Evolutionary conservation across 2,113 vertebrate genomes (phyloP).

Genomic region (Pluvianellus socialis): DNA sequence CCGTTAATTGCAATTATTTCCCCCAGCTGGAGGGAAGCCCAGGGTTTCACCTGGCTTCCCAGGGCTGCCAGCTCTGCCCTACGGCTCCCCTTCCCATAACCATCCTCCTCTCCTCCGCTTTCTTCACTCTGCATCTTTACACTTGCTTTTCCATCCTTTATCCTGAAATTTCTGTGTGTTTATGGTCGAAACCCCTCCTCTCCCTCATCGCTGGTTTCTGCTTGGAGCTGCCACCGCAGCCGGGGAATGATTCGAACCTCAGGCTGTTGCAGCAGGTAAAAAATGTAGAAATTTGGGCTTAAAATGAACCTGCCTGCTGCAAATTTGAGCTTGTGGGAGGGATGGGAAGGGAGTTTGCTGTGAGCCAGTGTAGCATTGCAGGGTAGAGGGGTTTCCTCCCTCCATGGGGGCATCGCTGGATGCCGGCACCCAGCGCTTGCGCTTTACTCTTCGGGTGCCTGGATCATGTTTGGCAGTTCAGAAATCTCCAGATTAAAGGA

Average conservation of each 20-base stretch:
- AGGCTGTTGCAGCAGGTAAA: neutral
- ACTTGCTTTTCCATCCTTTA: neutral
- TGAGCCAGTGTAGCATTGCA: neutral
- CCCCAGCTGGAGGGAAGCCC: neutral
- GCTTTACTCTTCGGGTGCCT: neutral
- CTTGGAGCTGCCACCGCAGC: neutral
- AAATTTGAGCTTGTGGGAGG: neutral
- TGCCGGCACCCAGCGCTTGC: neutral
- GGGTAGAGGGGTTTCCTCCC: neutral
- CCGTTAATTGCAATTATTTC: neutral
- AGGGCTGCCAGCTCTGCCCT: neutral
- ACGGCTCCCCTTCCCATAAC: neutral
- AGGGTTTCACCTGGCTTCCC: neutral
- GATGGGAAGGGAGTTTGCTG: neutral
- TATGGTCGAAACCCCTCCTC: neutral
- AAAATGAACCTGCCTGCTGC: neutral
- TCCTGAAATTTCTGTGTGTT: neutral
- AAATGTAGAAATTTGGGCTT: neutral
- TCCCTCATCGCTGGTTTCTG: neutral
- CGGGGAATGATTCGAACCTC: neutral
- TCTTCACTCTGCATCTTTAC: neutral
- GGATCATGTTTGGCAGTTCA: neutral
- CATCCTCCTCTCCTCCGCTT: neutral
- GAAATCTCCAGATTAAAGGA: neutral
- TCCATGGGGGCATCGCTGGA: fast-evolving